phyloP scores from a whole-genome alignment of 1,140 invertebrate genomes.

The Calliphora vicina region DNA sequence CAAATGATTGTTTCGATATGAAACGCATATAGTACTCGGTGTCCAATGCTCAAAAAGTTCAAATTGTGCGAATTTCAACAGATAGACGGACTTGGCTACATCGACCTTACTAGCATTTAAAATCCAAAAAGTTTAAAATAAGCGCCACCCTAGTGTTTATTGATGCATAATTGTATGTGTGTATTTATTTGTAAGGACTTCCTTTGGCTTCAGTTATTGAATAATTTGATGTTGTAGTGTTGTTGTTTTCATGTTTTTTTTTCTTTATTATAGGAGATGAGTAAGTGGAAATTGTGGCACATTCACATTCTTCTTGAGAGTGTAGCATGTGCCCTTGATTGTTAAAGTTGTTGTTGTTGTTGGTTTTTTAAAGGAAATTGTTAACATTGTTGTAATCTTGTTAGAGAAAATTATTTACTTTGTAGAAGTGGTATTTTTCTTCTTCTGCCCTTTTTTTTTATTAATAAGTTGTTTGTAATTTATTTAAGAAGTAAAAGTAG shows the following conservation, averaged over 20 bases:
- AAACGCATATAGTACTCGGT: no score
- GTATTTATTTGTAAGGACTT: no score
- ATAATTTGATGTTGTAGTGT: background rate
- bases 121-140: no score
- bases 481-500: background rate
- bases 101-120: no score
- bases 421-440: background rate
- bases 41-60: no score
- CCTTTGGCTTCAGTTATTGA: background rate
- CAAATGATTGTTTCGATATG: no score
- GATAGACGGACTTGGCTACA: no score
- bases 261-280: background rate
- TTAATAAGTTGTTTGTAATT: background rate
- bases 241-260: background rate
- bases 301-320: no score
- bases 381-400: slow-evolving; percentile 1
- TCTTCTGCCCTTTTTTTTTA: no score
- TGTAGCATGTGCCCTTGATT: background rate
- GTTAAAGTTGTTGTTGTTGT: background rate
- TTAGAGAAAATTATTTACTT: background rate
- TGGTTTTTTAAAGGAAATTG: background rate
- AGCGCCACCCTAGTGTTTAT: no score
- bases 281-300: background rate
- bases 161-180: no score
- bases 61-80: no score